A percentile compares a stretch with the other conserved stretches of the same genome.
Conservation (phyloP, 2,888 invertebrate species). For the Hydrotaea cyrtoneurina region DNA sequence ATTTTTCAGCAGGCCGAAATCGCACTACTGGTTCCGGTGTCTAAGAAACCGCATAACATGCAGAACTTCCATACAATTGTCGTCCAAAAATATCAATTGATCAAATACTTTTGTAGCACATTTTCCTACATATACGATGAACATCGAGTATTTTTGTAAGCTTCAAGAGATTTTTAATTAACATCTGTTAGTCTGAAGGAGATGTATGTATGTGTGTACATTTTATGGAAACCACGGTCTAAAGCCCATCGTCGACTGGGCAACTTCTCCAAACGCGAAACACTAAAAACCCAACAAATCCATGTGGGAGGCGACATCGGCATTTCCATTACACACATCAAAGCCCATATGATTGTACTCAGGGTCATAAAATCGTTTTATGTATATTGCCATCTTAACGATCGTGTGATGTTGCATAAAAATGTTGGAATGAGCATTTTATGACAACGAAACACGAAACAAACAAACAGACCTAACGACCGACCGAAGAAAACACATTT, state of each 20-base stretch:
- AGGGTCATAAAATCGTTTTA: constrained; percentile 30
- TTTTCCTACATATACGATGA: not conserved
- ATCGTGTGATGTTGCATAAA: constrained; percentile 34
- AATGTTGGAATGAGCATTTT: constrained; percentile 3
- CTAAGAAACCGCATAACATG: too few species aligned
- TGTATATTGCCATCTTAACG: constrained; percentile 8
- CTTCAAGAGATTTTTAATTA: not conserved
- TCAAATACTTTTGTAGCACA: too few species aligned
- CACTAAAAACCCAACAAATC: not conserved
- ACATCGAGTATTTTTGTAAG: not conserved
- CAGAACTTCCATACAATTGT: too few species aligned
- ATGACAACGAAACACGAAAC: constrained; percentile 10
- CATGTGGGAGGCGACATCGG: constrained; percentile 32
- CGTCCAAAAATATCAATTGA: too few species aligned
- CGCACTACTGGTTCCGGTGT: too few species aligned
- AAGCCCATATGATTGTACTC: constrained; percentile 6
- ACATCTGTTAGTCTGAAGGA: not conserved
- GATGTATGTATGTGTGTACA: not conserved
- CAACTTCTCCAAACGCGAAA: constrained; percentile 4
- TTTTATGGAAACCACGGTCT: not conserved
- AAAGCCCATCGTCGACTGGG: not conserved
- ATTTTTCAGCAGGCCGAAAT: too few species aligned
- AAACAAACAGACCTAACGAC: not conserved
- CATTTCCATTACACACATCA: constrained; percentile 13
- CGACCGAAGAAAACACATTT: constrained; percentile 21